Base-by-base conservation (phyloP, 1,140 invertebrate genomes). In the Acromyrmex heyeri region DNA sequence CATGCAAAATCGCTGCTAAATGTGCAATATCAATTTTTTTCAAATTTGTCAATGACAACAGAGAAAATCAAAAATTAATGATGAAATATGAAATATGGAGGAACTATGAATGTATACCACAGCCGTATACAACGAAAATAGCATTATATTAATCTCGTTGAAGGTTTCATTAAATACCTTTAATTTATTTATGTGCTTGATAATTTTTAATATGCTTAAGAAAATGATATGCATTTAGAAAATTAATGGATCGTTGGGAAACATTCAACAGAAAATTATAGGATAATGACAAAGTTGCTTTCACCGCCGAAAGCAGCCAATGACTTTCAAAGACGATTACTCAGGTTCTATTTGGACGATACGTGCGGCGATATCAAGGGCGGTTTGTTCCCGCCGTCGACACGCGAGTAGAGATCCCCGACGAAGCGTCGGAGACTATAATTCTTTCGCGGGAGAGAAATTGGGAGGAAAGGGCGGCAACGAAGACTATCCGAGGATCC, bases 351-450 rank as follows among this genome's bases (percentile, higher is more conserved):
- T 83, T 73, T 83, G n/a, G 69, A 61, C 30, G 69, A 83, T 73
- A 83, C 24, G 27, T n/a, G 69, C 4, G 55, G 79, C 38, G 69
- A 83, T 83, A 83, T 61, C 79, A 83, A 61, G 79, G 79, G 79
- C 55, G 55, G 79, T 75, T 73, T 75, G 69, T 83, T 83, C 62
- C 79, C 69, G 69, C n/a, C 79, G 79, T 75, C 69, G 79, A 62
- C 69, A 70, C 79, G 69, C 69, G 79, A 21, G 69, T 48, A 38
- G 69, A 24, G 69, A 50, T 75, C 8, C 79, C 79, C 69, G 79
- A 83, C 79, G 69, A 73, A 83, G 69, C 78, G 53, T 70, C 78
- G 78, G 77, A 34, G 77, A 83, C 79, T 83, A 83, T 83, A 83
- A 83, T 75, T 83, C 79, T 83, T 83, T 50, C 50, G 67, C 79